Evolutionary conservation across 92 coral and sea anemone species (phyloP).

Genomic region (Heliopora coerulea): DNA sequence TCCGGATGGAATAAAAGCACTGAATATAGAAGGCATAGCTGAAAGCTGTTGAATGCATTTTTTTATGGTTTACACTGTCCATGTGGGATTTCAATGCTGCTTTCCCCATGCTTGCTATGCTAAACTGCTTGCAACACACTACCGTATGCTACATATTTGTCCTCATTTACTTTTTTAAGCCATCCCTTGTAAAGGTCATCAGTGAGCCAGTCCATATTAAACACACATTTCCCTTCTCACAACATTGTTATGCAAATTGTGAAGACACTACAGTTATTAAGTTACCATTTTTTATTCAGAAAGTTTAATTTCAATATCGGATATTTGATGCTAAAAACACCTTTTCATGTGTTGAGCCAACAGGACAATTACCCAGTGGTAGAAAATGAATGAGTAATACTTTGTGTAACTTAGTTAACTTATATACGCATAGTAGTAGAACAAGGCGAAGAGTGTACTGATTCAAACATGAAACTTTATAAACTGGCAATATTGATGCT

Average conservation of each 20-base stretch:
- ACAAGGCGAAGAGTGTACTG: too few species aligned
- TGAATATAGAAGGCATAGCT: too few species aligned
- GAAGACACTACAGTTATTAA: too few species aligned
- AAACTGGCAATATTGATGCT: neutral
- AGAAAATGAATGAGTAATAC: neutral
- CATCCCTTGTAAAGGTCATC: constrained; percentile 50
- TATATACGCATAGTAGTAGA: too few species aligned
- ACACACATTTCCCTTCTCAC: constrained; percentile 59
- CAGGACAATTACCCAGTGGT: neutral
- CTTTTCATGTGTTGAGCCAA: neutral
- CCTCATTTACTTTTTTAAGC: constrained; percentile 46
- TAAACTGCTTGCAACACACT: constrained; percentile 51
- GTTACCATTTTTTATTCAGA: too few species aligned
- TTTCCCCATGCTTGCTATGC: constrained; percentile 57
- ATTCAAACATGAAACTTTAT: neutral
- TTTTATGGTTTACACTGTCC: constrained; percentile 2
- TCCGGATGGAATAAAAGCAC: too few species aligned
- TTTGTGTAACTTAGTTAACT: too few species aligned
- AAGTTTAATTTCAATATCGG: constrained; percentile 8
- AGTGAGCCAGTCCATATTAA: constrained; percentile 48
- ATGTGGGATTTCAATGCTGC: constrained; percentile 62
- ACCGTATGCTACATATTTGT: constrained; percentile 51
- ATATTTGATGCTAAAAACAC: neutral
- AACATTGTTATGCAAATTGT: too few species aligned
- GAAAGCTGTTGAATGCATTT: neutral